Evolutionary conservation across 2,113 vertebrate species (phyloP).

Genomic region (Oreochromis aureus): DNA sequence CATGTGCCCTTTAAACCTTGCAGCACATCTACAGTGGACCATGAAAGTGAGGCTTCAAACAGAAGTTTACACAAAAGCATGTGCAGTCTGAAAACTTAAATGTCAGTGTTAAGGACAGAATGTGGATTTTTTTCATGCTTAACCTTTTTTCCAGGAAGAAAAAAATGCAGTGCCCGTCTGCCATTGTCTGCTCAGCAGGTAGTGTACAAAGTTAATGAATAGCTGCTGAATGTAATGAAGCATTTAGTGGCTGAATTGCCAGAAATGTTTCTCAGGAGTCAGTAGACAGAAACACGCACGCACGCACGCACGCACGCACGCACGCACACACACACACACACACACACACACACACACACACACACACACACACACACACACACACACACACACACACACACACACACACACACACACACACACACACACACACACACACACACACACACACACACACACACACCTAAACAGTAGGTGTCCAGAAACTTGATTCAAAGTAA

Average conservation of each 20-base stretch:
- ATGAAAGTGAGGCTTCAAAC: not conserved
- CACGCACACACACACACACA: not conserved
- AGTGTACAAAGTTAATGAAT: not conserved
- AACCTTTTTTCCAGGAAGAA: not conserved
- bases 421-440: not conserved
- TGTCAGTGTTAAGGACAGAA: not conserved
- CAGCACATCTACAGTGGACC: rapidly evolving
- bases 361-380: not conserved
- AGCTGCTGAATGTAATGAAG: not conserved
- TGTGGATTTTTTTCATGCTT: not conserved
- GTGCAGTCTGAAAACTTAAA: not conserved
- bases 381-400: not conserved
- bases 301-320: not conserved
- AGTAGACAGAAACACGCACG: not conserved
- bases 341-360: not conserved
- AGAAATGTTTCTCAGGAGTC: not conserved
- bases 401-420: not conserved
- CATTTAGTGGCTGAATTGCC: not conserved
- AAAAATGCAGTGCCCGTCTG: not conserved
- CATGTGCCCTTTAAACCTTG: not conserved
- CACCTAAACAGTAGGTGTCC: not conserved
- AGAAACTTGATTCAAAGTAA: not conserved
- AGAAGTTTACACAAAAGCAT: not conserved
- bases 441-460: not conserved
- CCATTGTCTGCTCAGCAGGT: not conserved